Conservation (phyloP, 2,797 vertebrate genomes). For the Falco berigora region DNA sequence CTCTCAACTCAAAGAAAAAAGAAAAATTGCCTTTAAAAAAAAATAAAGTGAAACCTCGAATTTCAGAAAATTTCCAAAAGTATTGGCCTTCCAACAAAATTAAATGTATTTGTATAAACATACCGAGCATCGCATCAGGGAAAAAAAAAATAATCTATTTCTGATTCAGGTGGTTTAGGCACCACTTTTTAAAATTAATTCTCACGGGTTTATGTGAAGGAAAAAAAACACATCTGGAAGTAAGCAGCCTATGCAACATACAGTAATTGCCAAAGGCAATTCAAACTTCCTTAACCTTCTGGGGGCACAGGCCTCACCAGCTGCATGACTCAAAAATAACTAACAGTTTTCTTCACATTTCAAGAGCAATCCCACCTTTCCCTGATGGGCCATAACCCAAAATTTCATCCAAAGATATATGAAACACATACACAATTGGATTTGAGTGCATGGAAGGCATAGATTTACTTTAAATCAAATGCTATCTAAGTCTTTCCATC, state of each 20-base stretch:
- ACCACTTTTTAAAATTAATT: not conserved
- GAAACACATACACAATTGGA: constrained; percentile 40
- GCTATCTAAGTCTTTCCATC: not conserved
- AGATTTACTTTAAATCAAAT: not conserved
- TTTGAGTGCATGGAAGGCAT: not conserved
- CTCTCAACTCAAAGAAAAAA: not conserved
- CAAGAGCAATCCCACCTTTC: constrained; percentile 19
- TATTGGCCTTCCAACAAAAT: not conserved
- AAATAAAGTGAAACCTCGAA: not conserved
- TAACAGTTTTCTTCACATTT: constrained; percentile 7
- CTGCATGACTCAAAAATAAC: constrained; percentile 18
- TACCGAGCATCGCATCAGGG: not conserved
- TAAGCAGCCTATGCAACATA: not conserved
- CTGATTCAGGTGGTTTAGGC: no score
- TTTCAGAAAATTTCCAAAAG: not conserved
- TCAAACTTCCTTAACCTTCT: constrained; percentile 27
- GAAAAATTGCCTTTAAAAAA: not conserved
- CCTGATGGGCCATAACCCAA: not conserved
- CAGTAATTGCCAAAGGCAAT: constrained; percentile 10
- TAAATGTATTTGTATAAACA: not conserved
- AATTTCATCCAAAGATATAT: constrained; percentile 23
- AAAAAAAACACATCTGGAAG: constrained; percentile 16
- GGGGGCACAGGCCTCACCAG: not conserved
- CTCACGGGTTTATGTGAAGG: not conserved
- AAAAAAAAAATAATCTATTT: no score